Conservation (phyloP, 2,888 invertebrate species). For the Agonopterix arenella region DNA sequence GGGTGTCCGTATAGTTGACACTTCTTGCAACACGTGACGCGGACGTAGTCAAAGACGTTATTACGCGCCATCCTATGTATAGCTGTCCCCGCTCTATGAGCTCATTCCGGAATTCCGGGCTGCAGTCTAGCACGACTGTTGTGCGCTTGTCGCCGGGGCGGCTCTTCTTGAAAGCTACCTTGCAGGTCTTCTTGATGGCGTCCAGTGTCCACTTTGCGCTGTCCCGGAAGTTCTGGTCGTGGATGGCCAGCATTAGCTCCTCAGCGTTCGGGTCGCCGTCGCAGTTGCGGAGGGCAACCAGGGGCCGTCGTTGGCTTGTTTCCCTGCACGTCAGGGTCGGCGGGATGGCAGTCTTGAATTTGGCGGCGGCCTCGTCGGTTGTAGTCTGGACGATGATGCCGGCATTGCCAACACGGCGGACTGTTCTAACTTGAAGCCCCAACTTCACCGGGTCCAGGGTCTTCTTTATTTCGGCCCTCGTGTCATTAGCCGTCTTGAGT, state of each 20-base stretch:
- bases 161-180: neutral
- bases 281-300: neutral
- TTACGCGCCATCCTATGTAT: conserved; percentile 3
- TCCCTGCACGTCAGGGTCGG: neutral
- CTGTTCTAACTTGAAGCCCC: neutral
- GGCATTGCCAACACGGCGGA: neutral
- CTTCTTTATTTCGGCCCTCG: neutral
- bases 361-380: neutral
- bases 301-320: conserved; percentile 2
- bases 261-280: neutral
- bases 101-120: neutral
- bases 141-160: conserved; percentile 10
- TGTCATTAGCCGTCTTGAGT: conserved; percentile 18
- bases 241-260: neutral
- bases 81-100: neutral
- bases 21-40: conserved; percentile 16
- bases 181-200: neutral
- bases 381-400: neutral
- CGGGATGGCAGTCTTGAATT: neutral
- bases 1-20: neutral
- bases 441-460: neutral
- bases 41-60: conserved; percentile 1
- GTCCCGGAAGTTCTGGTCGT: conserved; percentile 4
- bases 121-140: conserved; percentile 1
- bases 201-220: conserved; percentile 1